Evolutionary conservation across 1,140 invertebrate species (phyloP).

Genomic region (Ectropis grisescens): DNA sequence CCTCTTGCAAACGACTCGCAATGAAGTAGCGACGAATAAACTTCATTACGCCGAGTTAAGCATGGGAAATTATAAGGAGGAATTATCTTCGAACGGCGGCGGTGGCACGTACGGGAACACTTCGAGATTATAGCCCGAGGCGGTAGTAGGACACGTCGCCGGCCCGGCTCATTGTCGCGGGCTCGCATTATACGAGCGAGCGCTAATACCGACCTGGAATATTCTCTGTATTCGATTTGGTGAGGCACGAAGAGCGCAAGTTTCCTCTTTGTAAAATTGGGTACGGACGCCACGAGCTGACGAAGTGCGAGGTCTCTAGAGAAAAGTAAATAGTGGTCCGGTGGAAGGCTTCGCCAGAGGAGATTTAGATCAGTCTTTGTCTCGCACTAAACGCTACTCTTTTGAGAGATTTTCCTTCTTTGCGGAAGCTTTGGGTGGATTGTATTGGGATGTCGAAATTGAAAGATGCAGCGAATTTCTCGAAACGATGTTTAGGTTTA

Average conservation of each 20-base stretch:
- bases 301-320: constrained; percentile 32
- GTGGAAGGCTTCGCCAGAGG: constrained; percentile 37
- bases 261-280: constrained; percentile 37
- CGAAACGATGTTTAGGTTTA: constrained; percentile 7
- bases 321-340: constrained; percentile 59
- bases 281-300: constrained; percentile 31
- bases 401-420: constrained; percentile 63
- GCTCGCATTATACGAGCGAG: constrained; percentile 12
- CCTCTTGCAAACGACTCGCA: constrained; percentile 44
- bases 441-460: constrained; percentile 43
- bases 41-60: constrained; percentile 64
- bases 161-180: constrained; percentile 14
- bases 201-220: constrained; percentile 19
- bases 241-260: constrained; percentile 11
- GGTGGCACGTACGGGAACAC: constrained; percentile 37
- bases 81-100: constrained; percentile 52
- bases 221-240: constrained; percentile 13
- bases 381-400: constrained; percentile 56
- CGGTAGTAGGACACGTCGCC: constrained; percentile 26
- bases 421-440: constrained; percentile 38
- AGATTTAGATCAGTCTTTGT: constrained; percentile 64
- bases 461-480: constrained; percentile 20
- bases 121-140: constrained; percentile 33
- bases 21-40: constrained; percentile 64
- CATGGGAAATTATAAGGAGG: constrained; percentile 63